Conservation (phyloP, 2,888 invertebrate genomes). For the Xiphydria camelus region DNA sequence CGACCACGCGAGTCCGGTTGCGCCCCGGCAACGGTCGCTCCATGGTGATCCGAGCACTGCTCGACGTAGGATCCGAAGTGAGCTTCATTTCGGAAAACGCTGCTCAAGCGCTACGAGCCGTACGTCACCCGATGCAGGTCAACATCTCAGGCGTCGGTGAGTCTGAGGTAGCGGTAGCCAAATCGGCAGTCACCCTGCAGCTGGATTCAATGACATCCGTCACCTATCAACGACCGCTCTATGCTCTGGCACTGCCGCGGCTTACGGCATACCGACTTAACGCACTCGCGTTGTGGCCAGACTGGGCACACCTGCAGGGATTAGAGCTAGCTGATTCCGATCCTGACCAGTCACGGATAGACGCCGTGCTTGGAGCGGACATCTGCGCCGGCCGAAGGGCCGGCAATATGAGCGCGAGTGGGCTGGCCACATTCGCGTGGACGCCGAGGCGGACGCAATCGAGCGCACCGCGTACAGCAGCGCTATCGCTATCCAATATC, state of each 20-base stretch:
- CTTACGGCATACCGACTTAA: background rate
- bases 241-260: background rate
- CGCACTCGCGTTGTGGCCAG: background rate
- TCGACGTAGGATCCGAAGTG: background rate
- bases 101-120: background rate
- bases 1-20: background rate
- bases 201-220: background rate
- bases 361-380: background rate
- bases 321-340: background rate
- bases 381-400: background rate
- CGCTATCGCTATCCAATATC: no score
- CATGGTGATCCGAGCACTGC: background rate
- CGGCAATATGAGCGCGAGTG: background rate
- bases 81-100: background rate
- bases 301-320: background rate
- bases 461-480: no score
- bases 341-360: background rate
- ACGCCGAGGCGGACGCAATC: no score
- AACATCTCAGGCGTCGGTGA: background rate
- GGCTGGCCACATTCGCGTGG: no score
- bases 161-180: background rate
- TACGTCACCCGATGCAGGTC: background rate
- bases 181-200: background rate
- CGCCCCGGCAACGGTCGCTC: background rate
- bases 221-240: no score